phyloP scores from a whole-genome alignment of 1,140 invertebrate genomes.

The Euschistus heros region DNA sequence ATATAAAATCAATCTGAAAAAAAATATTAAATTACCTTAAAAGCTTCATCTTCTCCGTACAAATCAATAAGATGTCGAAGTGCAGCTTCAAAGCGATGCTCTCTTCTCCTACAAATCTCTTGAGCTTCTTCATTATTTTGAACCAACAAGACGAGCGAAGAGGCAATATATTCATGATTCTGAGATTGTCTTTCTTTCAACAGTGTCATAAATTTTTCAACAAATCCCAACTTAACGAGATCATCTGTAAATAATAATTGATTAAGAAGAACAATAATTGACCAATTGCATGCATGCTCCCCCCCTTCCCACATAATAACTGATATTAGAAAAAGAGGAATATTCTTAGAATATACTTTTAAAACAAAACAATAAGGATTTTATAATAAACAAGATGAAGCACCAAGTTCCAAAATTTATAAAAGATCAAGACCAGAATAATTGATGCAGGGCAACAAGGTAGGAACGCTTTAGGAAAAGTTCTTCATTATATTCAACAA shows the following conservation, averaged over 20 bases:
- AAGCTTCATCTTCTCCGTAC: constrained; percentile 8
- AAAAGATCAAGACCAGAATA: too few relatives aligned
- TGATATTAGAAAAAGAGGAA: too few relatives aligned
- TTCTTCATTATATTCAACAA: too few relatives aligned
- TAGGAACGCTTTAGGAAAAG: too few relatives aligned
- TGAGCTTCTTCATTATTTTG: constrained; percentile 19
- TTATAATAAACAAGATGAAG: too few relatives aligned
- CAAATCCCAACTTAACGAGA: constrained; percentile 21
- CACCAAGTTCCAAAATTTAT: too few relatives aligned
- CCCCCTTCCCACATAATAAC: too few relatives aligned
- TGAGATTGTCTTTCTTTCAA: neutral
- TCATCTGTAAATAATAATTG: constrained; percentile 9
- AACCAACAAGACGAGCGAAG: constrained; percentile 7
- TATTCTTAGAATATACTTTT: too few relatives aligned
- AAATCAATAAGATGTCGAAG: constrained; percentile 13
- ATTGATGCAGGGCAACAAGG: too few relatives aligned
- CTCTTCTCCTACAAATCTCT: constrained; percentile 4
- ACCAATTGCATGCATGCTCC: too few relatives aligned
- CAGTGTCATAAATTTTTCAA: constrained; percentile 14
- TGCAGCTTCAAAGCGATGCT: neutral
- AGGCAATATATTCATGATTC: constrained; percentile 14
- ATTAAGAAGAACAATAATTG: too few relatives aligned
- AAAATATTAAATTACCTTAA: constrained; percentile 11
- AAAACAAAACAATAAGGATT: too few relatives aligned
- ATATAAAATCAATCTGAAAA: neutral